These are phyloP conservation scores for Amphiura filiformis DNA, from an alignment of 35 echinoderm and acorn worm genomes.

Conservation along the genomic window DNA sequence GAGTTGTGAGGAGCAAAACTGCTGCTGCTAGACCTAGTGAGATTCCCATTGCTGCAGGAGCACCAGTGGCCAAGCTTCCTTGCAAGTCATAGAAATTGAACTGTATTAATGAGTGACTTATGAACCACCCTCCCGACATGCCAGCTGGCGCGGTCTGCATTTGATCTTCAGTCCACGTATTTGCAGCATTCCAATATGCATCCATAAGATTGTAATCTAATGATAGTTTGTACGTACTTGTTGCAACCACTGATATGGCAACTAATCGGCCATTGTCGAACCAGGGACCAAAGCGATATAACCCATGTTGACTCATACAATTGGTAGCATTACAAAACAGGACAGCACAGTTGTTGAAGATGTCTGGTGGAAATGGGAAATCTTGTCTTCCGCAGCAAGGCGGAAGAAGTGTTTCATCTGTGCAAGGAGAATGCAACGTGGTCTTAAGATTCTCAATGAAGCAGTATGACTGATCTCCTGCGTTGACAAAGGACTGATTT, in stretches of 20 bases:
- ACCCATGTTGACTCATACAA: not conserved
- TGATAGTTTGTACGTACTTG: not conserved
- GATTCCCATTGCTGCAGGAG: conserved; percentile 45
- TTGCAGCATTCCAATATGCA: conserved; percentile 57
- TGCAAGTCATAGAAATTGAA: conserved; percentile 75
- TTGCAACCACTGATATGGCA: not conserved
- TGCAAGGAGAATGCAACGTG: conserved; percentile 61
- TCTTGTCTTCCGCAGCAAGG: conserved; percentile 9
- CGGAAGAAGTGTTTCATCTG: not conserved
- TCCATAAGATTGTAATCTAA: conserved; percentile 42
- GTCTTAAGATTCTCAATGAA: conserved; percentile 65
- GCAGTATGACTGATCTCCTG: conserved; percentile 14
- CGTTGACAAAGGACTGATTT: conserved; percentile 47
- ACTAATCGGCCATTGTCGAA: not conserved
- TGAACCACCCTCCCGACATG: conserved; percentile 58
- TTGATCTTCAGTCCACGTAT: conserved; percentile 40
- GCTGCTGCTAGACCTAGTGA: conserved; percentile 52
- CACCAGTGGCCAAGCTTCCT: conserved; percentile 31
- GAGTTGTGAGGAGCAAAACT: conserved; percentile 64
- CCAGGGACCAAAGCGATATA: not conserved
- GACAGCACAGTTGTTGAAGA: not conserved
- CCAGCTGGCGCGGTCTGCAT: conserved; percentile 42
- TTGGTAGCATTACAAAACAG: not conserved
- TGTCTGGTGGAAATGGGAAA: not conserved
- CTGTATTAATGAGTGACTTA: conserved; percentile 17